Base-by-base conservation (phyloP, 2,113 vertebrate genomes). In the Gadus chalcogrammus region DNA sequence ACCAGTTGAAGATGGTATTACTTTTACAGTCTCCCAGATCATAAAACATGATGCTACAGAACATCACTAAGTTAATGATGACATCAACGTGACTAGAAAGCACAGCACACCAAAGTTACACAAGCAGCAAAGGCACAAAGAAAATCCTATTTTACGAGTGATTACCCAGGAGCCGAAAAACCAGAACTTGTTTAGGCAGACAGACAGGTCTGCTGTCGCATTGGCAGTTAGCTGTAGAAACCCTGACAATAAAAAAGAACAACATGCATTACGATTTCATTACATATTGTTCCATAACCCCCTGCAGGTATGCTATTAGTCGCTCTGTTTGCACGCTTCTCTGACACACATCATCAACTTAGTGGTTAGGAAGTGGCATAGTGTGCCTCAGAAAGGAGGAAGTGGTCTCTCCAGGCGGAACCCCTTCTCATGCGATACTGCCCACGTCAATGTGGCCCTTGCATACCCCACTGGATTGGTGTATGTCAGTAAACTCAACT, bases 111-210 rank as follows among this genome's bases (percentile, higher is more conserved):
- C 31, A 35, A 35, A 35, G 31, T 35, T 35, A 35, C 31, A 35
- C 31, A 35, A 35, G 31, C 31, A 35, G 31, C 4, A 35, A 35
- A 35, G 31, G 31, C 6, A 7, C 31, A 5, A 5, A 35, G 0
- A 35, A 35, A 35, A 35, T 35, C 31, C 31, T 7, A 35, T 4
- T 35, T 35, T 35, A 35, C 4, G 31, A 35, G 31, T 7, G 31
- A 35, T 35, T 7, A 35, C 6, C 31, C 31, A 35, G 31, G 4
- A 35, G 31, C 31, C 31, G 53, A 55, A 13, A 4, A 81, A 67
- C 72, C 1, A 58, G 76, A 91, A 93, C 92, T 82, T 67, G 91
- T 91, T 84, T 20, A 88, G 87, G 90, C 91, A 85, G 92, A 90
- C 68, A 15, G 77, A 90, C 92, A 82, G 86, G 92, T 93, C 86